Evolutionary conservation across 2,113 vertebrate species (phyloP).

Genomic region (Thinocorus orbignyianus): DNA sequence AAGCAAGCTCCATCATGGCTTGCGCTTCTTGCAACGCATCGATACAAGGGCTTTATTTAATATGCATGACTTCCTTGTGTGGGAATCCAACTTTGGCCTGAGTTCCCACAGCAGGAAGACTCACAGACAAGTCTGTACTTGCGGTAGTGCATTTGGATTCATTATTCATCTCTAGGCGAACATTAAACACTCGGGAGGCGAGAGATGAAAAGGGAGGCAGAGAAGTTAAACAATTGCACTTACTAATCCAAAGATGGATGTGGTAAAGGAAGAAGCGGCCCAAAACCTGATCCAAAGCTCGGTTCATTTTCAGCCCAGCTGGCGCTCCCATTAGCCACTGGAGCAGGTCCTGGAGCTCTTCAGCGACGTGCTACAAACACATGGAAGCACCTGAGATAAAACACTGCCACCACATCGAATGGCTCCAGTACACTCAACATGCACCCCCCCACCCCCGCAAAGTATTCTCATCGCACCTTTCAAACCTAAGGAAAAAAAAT

Average conservation of each 20-base stretch:
- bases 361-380: slow-evolving; percentile 81
- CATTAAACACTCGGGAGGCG: neutral
- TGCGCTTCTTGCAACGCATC: neutral
- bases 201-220: neutral
- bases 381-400: neutral
- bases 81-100: slow-evolving; percentile 26
- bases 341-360: slow-evolving; percentile 89
- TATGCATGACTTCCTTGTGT: neutral
- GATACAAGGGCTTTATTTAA: neutral
- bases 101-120: slow-evolving; percentile 31
- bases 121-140: slow-evolving; percentile 13
- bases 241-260: slow-evolving; percentile 98
- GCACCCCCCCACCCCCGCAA: neutral
- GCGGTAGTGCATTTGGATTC: slow-evolving; percentile 14
- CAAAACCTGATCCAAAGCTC: slow-evolving; percentile 92
- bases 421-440: rapidly evolving
- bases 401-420: neutral
- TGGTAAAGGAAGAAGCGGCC: slow-evolving; percentile 98
- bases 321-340: slow-evolving; percentile 99
- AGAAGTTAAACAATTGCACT: slow-evolving; percentile 68
- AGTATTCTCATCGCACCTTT: neutral
- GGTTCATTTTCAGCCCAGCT: slow-evolving; percentile 97
- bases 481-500: neutral
- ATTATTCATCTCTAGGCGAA: slow-evolving; percentile 20
- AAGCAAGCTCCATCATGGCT: neutral